Evolutionary conservation across 2,888 invertebrate species (phyloP).

Genomic region (Ophion slaviceki): DNA sequence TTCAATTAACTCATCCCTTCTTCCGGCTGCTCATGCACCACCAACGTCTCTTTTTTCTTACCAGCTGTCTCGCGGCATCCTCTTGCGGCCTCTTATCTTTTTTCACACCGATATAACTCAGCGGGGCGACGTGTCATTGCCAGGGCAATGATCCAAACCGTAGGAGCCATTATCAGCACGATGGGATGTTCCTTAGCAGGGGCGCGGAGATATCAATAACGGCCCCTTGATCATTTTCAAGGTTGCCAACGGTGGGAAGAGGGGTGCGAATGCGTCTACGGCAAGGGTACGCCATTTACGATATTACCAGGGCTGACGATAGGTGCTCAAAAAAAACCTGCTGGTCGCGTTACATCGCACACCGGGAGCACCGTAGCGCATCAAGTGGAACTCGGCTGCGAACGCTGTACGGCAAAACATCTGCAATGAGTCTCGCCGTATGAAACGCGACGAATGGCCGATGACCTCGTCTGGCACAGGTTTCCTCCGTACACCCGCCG

Average conservation of each 20-base stretch:
- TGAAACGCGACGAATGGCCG: conserved; percentile 65
- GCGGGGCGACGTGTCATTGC: conserved; percentile 39
- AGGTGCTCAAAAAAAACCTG: no score
- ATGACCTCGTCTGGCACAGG: conserved; percentile 70
- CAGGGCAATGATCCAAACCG: conserved; percentile 49
- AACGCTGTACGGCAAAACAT: not conserved
- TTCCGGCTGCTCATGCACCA: no score
- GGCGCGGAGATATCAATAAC: conserved; percentile 33
- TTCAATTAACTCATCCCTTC: no score
- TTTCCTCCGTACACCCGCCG: conserved; percentile 64
- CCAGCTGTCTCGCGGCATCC: no score
- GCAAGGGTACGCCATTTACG: conserved; percentile 37
- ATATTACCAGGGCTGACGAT: not conserved
- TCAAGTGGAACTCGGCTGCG: not conserved
- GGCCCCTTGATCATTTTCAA: conserved; percentile 51
- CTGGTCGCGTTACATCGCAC: no score
- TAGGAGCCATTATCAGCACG: conserved; percentile 24
- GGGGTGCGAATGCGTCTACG: conserved; percentile 12
- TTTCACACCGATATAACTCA: conserved; percentile 35
- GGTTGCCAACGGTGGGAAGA: conserved; percentile 16
- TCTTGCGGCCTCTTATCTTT: not conserved
- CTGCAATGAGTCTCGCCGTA: no score
- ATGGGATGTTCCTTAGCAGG: not conserved
- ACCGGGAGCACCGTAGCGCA: no score
- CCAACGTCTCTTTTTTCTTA: no score